Evolutionary conservation across 2,113 vertebrate species (phyloP).

Genomic region (Rhynchomys soricoides): DNA sequence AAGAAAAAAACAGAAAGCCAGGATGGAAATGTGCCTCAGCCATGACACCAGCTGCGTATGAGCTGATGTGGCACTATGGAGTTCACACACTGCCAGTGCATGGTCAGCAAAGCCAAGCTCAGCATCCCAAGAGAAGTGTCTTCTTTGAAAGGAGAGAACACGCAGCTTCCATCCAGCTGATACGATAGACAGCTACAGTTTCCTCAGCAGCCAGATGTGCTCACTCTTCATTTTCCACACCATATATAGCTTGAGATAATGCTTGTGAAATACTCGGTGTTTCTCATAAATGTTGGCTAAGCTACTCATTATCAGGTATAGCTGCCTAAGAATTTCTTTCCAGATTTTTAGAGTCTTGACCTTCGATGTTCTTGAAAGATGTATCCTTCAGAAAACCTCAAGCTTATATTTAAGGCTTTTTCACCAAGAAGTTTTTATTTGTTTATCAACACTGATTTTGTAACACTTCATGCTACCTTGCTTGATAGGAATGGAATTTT

Average conservation of each 20-base stretch:
- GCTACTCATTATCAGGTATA: background rate
- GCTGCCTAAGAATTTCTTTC: background rate
- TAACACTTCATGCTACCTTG: background rate
- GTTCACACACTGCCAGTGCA: background rate
- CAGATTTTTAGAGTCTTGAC: background rate
- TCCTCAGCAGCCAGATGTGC: background rate
- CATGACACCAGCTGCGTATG: background rate
- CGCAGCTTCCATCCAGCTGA: background rate
- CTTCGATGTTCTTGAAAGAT: background rate
- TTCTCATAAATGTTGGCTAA: background rate
- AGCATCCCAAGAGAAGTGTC: background rate
- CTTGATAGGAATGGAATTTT: background rate
- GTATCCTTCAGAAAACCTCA: background rate
- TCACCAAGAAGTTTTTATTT: background rate
- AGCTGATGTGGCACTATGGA: background rate
- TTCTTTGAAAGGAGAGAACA: background rate
- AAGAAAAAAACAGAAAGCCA: background rate
- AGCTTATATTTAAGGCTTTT: background rate
- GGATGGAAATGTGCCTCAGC: background rate
- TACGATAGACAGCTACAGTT: background rate
- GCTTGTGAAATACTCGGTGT: background rate
- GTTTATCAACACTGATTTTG: background rate
- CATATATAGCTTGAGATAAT: background rate
- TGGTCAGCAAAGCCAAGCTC: background rate
- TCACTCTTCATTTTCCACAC: background rate